Evolutionary conservation across 2,888 invertebrate species (phyloP).

Genomic region (Bugulina stolonifera): DNA sequence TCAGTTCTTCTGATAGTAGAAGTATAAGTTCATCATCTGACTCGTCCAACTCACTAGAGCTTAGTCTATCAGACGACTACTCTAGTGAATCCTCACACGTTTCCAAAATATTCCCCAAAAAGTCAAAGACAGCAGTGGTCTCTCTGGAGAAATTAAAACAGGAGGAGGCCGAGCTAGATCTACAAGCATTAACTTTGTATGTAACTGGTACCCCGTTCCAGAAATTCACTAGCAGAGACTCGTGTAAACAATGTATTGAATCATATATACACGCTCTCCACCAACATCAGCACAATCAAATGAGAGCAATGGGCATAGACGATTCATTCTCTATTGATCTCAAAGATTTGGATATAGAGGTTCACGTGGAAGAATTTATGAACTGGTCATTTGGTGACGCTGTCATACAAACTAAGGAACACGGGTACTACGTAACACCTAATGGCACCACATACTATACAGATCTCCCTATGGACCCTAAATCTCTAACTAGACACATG

Average conservation of each 20-base stretch:
- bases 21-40: conserved; percentile 8
- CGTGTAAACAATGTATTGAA: conserved; percentile 15
- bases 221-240: conserved; percentile 21
- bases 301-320: neutral
- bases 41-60: neutral
- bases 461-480: neutral
- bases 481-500: neutral
- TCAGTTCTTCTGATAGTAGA: neutral
- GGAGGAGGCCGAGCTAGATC: neutral
- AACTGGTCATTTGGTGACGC: conserved; percentile 16
- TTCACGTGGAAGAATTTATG: conserved; percentile 18
- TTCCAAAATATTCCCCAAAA: neutral
- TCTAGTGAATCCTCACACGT: neutral
- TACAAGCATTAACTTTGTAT: neutral
- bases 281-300: conserved; percentile 9
- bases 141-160: neutral
- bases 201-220: conserved; percentile 17
- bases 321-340: conserved; percentile 17
- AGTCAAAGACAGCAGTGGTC: neutral
- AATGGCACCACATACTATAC: conserved; percentile 13
- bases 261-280: neutral
- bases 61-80: neutral
- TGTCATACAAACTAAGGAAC: neutral
- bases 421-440: conserved; percentile 12
- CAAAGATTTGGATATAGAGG: neutral